phyloP scores from a whole-genome alignment of 2,888 invertebrate species.

The Aelia acuminata region DNA sequence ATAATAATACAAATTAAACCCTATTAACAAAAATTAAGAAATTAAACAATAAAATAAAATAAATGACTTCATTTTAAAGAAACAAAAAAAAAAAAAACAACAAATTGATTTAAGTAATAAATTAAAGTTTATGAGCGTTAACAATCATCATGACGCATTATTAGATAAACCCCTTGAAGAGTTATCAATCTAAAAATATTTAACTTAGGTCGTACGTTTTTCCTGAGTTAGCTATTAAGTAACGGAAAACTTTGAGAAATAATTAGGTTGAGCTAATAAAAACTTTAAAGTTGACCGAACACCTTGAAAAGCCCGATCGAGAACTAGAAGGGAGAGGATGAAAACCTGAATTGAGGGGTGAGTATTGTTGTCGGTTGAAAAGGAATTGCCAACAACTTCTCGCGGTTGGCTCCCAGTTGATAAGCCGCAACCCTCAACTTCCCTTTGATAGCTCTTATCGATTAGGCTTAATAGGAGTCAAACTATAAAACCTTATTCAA shows the following conservation, averaged over 20 bases:
- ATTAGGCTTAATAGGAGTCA: background rate
- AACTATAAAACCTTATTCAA: background rate
- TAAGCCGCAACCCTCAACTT: conserved; percentile 11
- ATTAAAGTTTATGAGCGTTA: too few relatives aligned
- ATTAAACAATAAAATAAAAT: too few relatives aligned
- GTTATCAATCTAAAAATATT: too few relatives aligned
- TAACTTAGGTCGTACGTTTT: too few relatives aligned
- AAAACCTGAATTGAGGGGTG: background rate
- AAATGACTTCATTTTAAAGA: too few relatives aligned
- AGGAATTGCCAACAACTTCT: background rate
- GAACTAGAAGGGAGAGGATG: background rate
- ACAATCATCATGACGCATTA: too few relatives aligned
- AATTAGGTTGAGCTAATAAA: background rate
- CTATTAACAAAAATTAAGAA: too few relatives aligned
- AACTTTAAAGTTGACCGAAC: background rate
- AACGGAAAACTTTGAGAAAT: background rate
- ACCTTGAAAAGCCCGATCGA: background rate
- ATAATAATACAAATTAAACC: too few relatives aligned
- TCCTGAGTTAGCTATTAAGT: too few relatives aligned
- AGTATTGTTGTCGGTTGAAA: conserved; percentile 8
- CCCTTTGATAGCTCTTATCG: background rate
- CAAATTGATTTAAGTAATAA: too few relatives aligned
- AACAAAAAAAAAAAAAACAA: too few relatives aligned
- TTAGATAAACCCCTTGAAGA: too few relatives aligned
- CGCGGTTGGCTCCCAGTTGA: background rate